Evolutionary conservation across 2,888 invertebrate species (phyloP).

Genomic region (Pristionchus japonicus): DNA sequence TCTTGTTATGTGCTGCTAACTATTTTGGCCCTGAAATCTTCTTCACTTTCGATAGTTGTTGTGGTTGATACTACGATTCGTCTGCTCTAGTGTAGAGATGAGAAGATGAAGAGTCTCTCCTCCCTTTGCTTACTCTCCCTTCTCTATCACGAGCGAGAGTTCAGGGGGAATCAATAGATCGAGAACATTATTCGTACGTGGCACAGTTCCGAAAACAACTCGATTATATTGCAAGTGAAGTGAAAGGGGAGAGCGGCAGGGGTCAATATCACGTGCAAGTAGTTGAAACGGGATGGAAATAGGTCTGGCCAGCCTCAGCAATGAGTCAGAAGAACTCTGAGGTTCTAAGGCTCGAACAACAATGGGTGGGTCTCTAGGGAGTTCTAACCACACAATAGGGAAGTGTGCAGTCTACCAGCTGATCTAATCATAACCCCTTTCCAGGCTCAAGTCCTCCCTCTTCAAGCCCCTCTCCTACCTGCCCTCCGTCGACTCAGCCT

Average conservation of each 20-base stretch:
- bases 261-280: background rate
- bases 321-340: background rate
- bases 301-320: background rate
- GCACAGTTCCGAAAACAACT: slow-evolving; percentile 11
- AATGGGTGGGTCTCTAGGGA: background rate
- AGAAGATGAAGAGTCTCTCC: background rate
- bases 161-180: background rate
- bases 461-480: slow-evolving; percentile 71
- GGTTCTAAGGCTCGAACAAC: background rate
- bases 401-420: too few species aligned
- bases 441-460: slow-evolving; percentile 59
- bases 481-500: slow-evolving; percentile 64
- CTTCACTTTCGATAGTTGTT: background rate
- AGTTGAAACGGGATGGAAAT: too few species aligned
- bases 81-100: background rate
- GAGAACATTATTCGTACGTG: background rate
- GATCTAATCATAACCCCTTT: background rate
- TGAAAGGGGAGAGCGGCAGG: background rate
- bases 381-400: too few species aligned
- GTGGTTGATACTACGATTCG: background rate
- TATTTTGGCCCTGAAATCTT: background rate
- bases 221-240: slow-evolving; percentile 7
- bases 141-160: background rate
- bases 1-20: background rate
- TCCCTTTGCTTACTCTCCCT: background rate